phyloP scores from a whole-genome alignment of 37 sponge, comb jelly and placozoan genomes.

The Bolinopsis microptera region DNA sequence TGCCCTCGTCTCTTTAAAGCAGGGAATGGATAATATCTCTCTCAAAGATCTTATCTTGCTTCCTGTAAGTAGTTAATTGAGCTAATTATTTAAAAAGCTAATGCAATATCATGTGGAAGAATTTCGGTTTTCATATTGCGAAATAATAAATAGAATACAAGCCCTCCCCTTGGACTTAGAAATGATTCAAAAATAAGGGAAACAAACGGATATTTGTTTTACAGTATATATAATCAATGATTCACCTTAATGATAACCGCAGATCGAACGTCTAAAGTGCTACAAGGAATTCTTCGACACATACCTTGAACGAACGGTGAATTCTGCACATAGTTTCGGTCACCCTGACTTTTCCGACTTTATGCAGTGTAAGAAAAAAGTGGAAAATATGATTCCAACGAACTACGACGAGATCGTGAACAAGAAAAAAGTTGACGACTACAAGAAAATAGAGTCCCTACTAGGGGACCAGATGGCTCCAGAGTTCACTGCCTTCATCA shows the following conservation, averaged over 20 bases:
- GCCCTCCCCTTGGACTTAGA: no score
- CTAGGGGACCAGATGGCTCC: background rate
- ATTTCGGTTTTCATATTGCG: no score
- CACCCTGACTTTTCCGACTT: conserved; percentile 37
- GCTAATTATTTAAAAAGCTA: background rate
- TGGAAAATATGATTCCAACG: background rate
- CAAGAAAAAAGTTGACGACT: conserved; percentile 35
- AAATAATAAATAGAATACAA: background rate
- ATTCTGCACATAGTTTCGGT: background rate
- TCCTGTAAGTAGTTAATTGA: background rate
- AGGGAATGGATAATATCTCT: conserved; percentile 43
- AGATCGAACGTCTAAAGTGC: conserved; percentile 49
- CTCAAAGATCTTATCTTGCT: conserved; percentile 41
- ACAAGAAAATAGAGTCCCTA: conserved; percentile 2
- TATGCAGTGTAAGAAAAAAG: conserved; percentile 54
- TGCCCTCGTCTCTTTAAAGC: conserved; percentile 27
- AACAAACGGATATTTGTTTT: no score
- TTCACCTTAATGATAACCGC: no score
- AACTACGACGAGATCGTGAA: conserved; percentile 33
- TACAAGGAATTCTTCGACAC: conserved; percentile 42
- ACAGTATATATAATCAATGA: no score
- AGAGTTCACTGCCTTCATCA: conserved; percentile 11
- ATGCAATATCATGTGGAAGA: no score
- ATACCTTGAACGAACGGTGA: background rate
- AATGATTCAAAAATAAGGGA: no score